Conservation (phyloP, 23 tunicate genomes). For the Diplosoma virens region DNA sequence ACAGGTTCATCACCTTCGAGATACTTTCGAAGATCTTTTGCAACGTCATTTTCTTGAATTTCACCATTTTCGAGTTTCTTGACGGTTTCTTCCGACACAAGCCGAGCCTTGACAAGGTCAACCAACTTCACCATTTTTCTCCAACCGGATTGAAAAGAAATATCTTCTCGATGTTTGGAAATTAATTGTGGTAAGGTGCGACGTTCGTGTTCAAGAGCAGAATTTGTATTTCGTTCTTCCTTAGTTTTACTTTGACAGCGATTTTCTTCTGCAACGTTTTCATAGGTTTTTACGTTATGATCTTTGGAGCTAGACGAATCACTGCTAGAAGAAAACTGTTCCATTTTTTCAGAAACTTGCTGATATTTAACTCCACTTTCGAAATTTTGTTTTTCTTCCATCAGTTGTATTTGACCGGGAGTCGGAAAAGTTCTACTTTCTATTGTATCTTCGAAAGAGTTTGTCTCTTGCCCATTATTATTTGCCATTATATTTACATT, state of each 20-base stretch:
- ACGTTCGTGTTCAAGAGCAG: not conserved
- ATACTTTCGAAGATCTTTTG: slow-evolving; percentile 33
- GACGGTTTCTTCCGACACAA: slow-evolving; percentile 63
- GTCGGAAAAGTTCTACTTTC: too few species aligned
- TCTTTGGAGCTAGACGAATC: too few species aligned
- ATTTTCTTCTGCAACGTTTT: not conserved
- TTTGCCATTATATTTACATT: too few species aligned
- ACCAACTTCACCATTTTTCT: slow-evolving; percentile 54
- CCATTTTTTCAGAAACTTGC: too few species aligned
- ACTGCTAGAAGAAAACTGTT: too few species aligned
- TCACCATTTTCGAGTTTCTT: slow-evolving; percentile 57
- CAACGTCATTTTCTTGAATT: slow-evolving; percentile 66
- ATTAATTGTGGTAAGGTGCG: not conserved
- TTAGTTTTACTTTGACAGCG: not conserved
- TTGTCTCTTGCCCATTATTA: too few species aligned
- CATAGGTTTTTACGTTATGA: not conserved
- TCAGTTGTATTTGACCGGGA: too few species aligned
- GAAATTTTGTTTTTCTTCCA: too few species aligned
- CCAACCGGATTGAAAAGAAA: slow-evolving; percentile 92
- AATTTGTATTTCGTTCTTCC: not conserved
- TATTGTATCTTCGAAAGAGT: too few species aligned
- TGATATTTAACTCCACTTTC: too few species aligned
- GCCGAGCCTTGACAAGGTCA: slow-evolving; percentile 70
- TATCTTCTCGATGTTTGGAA: slow-evolving; percentile 61
- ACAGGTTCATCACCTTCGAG: slow-evolving; percentile 86